These are phyloP conservation scores for Melolontha melolontha DNA, from an alignment of 2,888 invertebrate genomes.

Conservation along the genomic window DNA sequence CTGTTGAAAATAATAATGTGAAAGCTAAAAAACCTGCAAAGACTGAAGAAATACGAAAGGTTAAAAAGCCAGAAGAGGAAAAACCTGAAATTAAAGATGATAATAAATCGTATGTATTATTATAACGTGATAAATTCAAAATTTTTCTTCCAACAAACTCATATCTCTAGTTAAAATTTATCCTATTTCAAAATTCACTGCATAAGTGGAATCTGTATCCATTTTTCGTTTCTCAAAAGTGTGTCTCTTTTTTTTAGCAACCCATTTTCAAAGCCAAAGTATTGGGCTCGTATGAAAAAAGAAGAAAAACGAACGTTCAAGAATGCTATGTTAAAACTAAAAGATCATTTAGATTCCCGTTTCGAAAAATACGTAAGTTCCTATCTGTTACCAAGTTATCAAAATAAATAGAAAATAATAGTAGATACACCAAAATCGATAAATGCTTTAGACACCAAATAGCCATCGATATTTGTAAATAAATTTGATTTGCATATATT, in stretches of 20 bases:
- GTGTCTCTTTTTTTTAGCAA: conserved; percentile 22
- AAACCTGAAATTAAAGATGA: conserved; percentile 27
- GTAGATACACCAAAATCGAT: no score
- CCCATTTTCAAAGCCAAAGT: conserved; percentile 40
- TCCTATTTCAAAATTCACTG: no score
- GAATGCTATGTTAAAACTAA: conserved; percentile 42
- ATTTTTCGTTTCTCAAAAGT: no score
- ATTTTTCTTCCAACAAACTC: no score
- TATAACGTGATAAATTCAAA: not conserved
- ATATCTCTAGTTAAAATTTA: no score
- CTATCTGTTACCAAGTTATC: not conserved
- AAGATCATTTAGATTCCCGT: conserved; percentile 37
- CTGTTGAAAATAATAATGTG: conserved; percentile 34
- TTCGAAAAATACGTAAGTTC: conserved; percentile 42
- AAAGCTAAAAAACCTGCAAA: conserved; percentile 43
- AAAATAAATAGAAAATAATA: no score
- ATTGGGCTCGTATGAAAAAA: conserved; percentile 43
- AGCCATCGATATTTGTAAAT: no score
- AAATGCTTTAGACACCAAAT: no score
- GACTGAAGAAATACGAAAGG: conserved; percentile 12
- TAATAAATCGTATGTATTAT: conserved; percentile 38
- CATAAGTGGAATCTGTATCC: no score
- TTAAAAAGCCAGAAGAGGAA: conserved; percentile 24
- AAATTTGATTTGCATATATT: no score
- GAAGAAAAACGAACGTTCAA: conserved; percentile 41